Conservation (phyloP, 2,888 invertebrate genomes). For the Mechanitis messenoides region DNA sequence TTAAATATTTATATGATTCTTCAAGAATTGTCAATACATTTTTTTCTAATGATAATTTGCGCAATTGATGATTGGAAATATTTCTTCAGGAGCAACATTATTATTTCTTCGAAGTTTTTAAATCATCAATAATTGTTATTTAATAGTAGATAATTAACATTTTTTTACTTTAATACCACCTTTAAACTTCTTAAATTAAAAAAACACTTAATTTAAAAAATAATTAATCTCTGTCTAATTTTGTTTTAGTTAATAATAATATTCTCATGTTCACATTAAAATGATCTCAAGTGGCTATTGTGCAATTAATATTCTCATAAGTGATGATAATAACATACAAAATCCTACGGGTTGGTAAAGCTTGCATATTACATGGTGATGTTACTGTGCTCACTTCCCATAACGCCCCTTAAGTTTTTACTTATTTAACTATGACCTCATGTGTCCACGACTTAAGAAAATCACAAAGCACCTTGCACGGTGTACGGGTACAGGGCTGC, state of each 20-base stretch:
- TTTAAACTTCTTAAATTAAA: no score
- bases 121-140: no score
- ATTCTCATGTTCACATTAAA: constrained; percentile 23
- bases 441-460: constrained; percentile 75
- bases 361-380: constrained; percentile 58
- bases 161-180: no score
- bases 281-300: constrained; percentile 25
- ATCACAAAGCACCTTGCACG: constrained; percentile 65
- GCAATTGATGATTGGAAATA: no score
- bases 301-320: constrained; percentile 43
- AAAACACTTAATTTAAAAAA: not conserved
- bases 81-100: no score
- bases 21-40: no score
- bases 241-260: constrained; percentile 15
- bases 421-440: constrained; percentile 76
- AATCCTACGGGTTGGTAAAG: constrained; percentile 63
- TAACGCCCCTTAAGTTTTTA: constrained; percentile 75
- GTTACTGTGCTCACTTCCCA: constrained; percentile 76
- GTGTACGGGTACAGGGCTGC: constrained; percentile 56
- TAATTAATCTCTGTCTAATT: constrained; percentile 14
- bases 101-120: no score
- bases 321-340: constrained; percentile 52
- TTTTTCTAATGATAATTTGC: no score
- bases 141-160: no score
- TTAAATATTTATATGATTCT: no score